Percentiles rank a stretch among this genome's conserved stretches.
phyloP scores from a whole-genome alignment of 2,888 invertebrate species.

The Electrophaes corylata region DNA sequence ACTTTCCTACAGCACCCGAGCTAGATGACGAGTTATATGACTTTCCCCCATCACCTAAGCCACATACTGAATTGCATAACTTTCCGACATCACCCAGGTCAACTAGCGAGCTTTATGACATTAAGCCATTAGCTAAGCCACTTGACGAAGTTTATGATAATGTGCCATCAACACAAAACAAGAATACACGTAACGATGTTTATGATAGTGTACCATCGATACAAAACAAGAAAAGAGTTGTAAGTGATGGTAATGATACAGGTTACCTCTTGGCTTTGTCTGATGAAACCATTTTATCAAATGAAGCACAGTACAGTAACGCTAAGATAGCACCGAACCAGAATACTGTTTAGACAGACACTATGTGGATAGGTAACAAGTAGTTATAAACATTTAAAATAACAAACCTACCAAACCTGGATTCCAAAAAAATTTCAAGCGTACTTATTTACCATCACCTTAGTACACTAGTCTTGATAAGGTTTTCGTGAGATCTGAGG shows the following conservation, averaged over 20 bases:
- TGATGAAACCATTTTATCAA: background rate
- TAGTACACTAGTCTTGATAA: too few species aligned
- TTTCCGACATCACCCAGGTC: background rate
- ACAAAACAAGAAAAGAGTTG: conserved; percentile 10
- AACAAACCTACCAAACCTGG: too few species aligned
- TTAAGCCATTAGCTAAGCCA: background rate
- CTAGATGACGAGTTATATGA: conserved; percentile 20
- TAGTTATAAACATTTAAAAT: too few species aligned
- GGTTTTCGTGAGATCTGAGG: too few species aligned
- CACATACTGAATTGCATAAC: background rate
- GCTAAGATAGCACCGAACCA: conserved; percentile 2
- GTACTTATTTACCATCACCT: too few species aligned
- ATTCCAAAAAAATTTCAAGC: too few species aligned
- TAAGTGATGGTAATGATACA: conserved; percentile 9
- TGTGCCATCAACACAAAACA: background rate
- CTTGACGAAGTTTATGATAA: conserved; percentile 16
- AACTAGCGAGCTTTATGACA: background rate
- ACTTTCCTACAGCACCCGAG: background rate
- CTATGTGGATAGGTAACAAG: background rate
- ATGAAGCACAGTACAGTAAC: conserved; percentile 13
- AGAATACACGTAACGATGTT: conserved; percentile 8
- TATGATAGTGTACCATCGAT: conserved; percentile 11
- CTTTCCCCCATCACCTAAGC: conserved; percentile 9
- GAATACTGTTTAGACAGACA: background rate
- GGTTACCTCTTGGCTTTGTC: conserved; percentile 10